A percentile compares a stretch with the other conserved stretches of the same genome.
phyloP scores from a whole-genome alignment of 2,888 invertebrate species.

The Mimumesa dahlbomi region DNA sequence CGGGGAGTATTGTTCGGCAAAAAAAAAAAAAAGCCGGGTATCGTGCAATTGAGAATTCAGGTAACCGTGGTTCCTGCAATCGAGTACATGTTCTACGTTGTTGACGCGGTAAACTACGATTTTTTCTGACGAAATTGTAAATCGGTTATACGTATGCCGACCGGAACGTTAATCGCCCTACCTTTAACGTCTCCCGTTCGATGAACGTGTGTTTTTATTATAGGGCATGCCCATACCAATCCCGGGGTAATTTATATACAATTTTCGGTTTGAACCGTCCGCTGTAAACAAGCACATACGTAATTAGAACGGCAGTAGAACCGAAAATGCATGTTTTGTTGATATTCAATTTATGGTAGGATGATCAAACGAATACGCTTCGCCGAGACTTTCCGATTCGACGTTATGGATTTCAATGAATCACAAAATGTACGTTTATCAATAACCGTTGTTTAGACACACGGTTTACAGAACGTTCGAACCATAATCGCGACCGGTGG shows the following conservation, averaged over 20 bases:
- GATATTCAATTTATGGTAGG: slow-evolving; percentile 38
- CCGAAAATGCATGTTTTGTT: slow-evolving; percentile 43
- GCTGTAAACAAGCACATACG: slow-evolving; percentile 27
- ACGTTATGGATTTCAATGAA: background rate
- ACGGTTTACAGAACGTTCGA: too few relatives aligned
- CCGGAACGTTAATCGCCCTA: background rate
- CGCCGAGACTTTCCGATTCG: slow-evolving; percentile 3
- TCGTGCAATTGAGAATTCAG: slow-evolving; percentile 3
- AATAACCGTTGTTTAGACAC: too few relatives aligned
- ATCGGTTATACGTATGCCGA: background rate
- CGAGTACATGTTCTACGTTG: background rate
- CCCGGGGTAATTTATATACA: slow-evolving; percentile 31
- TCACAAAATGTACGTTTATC: too few relatives aligned
- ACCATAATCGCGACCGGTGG: too few relatives aligned
- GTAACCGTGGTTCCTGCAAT: slow-evolving; percentile 10
- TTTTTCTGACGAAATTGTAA: slow-evolving; percentile 3
- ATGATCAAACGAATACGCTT: slow-evolving; percentile 36
- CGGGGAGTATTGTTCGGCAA: background rate
- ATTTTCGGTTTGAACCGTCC: slow-evolving; percentile 19
- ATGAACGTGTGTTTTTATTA: slow-evolving; percentile 20
- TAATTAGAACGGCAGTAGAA: slow-evolving; percentile 31
- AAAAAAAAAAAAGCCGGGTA: background rate
- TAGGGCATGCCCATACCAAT: slow-evolving; percentile 11
- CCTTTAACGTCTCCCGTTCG: slow-evolving; percentile 2
- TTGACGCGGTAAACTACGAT: background rate